A percentile compares a stretch with the other conserved stretches of the same genome.
These are phyloP conservation scores for Nesoenas mayeri DNA, from an alignment of 2,113 vertebrate species.

Conservation along the genomic window DNA sequence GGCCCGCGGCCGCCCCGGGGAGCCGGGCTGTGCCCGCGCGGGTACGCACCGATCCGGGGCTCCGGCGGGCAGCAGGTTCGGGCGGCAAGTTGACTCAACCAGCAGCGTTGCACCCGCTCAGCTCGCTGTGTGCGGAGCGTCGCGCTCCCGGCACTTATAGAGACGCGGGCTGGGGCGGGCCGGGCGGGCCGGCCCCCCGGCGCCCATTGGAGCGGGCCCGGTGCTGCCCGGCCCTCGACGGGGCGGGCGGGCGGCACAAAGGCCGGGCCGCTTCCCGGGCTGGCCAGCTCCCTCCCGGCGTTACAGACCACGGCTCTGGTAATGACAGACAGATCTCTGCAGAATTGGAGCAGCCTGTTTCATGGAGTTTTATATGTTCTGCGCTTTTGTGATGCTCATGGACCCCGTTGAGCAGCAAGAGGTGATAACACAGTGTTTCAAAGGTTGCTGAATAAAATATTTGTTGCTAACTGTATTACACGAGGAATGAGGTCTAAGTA, in stretches of 20 bases:
- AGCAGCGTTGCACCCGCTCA: fast-evolving
- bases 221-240: not conserved
- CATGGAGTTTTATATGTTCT: not conserved
- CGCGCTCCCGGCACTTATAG: not conserved
- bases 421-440: not conserved
- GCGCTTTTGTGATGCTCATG: not conserved
- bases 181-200: not conserved
- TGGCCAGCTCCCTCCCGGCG: too few relatives aligned
- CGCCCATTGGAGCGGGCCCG: conserved; percentile 6
- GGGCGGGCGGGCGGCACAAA: not conserved
- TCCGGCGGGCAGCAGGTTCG: not conserved
- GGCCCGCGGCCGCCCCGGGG: not conserved
- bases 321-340: not conserved
- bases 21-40: not conserved
- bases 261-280: not conserved
- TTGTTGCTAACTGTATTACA: not conserved
- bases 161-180: not conserved
- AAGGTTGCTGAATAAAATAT: not conserved
- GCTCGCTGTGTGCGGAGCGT: fast-evolving
- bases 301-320: not conserved
- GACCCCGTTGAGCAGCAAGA: not conserved
- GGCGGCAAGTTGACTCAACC: not conserved
- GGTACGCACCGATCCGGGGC: not conserved
- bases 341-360: not conserved
- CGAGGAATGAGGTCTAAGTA: not conserved